These are phyloP conservation scores for Leptinotarsa peninsularis DNA, from an alignment of 2,888 invertebrate genomes.

Conservation along the genomic window DNA sequence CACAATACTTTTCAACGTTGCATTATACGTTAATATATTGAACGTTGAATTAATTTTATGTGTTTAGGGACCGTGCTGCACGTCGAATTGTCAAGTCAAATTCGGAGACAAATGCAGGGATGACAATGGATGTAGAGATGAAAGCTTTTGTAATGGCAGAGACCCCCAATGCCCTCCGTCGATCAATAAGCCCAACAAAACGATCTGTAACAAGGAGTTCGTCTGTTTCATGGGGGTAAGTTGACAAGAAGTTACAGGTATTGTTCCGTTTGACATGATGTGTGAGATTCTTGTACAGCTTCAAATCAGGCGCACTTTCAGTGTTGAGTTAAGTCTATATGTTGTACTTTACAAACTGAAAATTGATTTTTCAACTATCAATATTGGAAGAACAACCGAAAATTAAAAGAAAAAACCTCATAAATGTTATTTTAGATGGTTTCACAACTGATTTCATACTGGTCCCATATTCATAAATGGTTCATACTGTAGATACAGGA, in stretches of 20 bases:
- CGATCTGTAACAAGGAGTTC: slow-evolving; percentile 96
- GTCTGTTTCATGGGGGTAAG: slow-evolving; percentile 96
- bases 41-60: slow-evolving; percentile 34
- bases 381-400: too few relatives aligned
- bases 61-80: slow-evolving; percentile 93
- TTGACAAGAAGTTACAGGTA: slow-evolving; percentile 47
- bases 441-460: too few relatives aligned
- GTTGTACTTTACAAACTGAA: too few relatives aligned
- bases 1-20: slow-evolving; percentile 6
- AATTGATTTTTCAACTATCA: too few relatives aligned
- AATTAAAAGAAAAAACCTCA: too few relatives aligned
- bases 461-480: too few relatives aligned
- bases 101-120: slow-evolving; percentile 91
- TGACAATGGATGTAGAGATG: slow-evolving; percentile 93
- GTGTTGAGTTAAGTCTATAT: too few relatives aligned
- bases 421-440: too few relatives aligned
- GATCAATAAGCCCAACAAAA: slow-evolving; percentile 91
- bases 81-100: slow-evolving; percentile 84
- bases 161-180: slow-evolving; percentile 93
- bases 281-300: too few relatives aligned
- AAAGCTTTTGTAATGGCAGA: slow-evolving; percentile 91
- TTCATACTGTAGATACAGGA: too few relatives aligned
- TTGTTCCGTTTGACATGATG: too few relatives aligned
- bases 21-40: slow-evolving; percentile 22
- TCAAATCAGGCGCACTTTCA: too few relatives aligned